Evolutionary conservation across 2,113 vertebrate species (phyloP).

Genomic region (Manacus vitellinus): DNA sequence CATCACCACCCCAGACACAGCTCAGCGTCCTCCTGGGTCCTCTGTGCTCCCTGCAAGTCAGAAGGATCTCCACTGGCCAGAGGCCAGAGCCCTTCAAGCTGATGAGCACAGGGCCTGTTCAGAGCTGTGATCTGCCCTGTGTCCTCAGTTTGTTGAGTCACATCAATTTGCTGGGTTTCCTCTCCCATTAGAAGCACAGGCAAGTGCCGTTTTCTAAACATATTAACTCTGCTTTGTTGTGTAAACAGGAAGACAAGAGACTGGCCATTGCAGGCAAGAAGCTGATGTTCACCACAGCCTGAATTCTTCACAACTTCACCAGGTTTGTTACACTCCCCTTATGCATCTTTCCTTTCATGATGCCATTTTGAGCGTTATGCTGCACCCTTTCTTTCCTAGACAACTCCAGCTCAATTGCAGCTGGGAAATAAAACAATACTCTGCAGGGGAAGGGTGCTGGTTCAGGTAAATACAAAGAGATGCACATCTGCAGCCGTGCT

Average conservation of each 20-base stretch:
- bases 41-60: not conserved
- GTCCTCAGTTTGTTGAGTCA: slow-evolving; percentile 59
- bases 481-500: not conserved
- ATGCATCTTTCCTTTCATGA: not conserved
- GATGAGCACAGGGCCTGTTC: slow-evolving; percentile 33
- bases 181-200: not conserved
- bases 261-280: not conserved
- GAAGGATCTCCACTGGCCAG: slow-evolving; percentile 20
- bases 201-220: slow-evolving; percentile 1
- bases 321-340: not conserved
- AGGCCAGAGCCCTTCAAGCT: slow-evolving; percentile 26
- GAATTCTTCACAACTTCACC: not conserved
- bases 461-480: not conserved
- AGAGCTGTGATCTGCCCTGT: not conserved
- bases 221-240: slow-evolving; percentile 26
- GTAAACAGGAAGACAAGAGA: slow-evolving; percentile 35
- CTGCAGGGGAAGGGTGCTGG: rapidly evolving
- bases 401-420: not conserved
- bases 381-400: not conserved
- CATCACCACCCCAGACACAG: not conserved
- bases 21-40: not conserved
- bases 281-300: not conserved
- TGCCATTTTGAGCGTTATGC: not conserved
- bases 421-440: not conserved
- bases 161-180: slow-evolving; percentile 57